Evolutionary conservation across 2,888 invertebrate genomes (phyloP), one percentile per base, ranked within the genome.

Genomic region (Piscicola geometra): DNA sequence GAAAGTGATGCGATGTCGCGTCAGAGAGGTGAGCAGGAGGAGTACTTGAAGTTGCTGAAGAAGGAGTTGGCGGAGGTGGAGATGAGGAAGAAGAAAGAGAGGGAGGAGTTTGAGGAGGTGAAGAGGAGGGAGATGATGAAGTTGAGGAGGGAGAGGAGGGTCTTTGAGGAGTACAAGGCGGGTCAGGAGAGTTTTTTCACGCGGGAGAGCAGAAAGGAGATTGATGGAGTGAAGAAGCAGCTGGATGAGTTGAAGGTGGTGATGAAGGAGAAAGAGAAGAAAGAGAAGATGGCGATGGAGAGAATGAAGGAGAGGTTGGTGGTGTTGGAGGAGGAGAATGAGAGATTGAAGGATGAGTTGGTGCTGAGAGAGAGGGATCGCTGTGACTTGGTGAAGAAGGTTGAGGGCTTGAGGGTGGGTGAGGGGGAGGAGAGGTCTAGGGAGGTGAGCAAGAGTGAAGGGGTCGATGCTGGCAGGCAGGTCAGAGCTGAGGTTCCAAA

Each of bases 131-230:
- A 86, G 79, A 82, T 82, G 79, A 84, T 82, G 78, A 85, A 85
- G 79, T 77, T 85, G 15, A 83, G 82, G 83, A 84, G 77, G 79
- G 82, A 68, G 1, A 50, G 33, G 33, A 83, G 83, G 71, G 78
- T 84, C 79, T 85, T 85, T 82, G 85, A 85, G 72, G 82, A 83
- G 50, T 83, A 84, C 76, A 84, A 84, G 80, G 84, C 84, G 76
- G 81, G 82, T 79, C 82, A 0, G 79, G 83, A 73, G 80, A 82
- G 25, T 81, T 18, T 25, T 3, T 56, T 56, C n/a, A 15, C 83
- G 84, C 12, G 83, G 83, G 83, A 83, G 77, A 84, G 85, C 67
- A 80, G 85, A 72, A 84, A 86, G 64, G 85, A 85, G 78, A 83
- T 85, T 68, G 85, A 85, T 76, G 79, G 75, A 15, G 77, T 85